Evolutionary conservation across 2,888 invertebrate species (phyloP).

Genomic region (Athetis lepigone): DNA sequence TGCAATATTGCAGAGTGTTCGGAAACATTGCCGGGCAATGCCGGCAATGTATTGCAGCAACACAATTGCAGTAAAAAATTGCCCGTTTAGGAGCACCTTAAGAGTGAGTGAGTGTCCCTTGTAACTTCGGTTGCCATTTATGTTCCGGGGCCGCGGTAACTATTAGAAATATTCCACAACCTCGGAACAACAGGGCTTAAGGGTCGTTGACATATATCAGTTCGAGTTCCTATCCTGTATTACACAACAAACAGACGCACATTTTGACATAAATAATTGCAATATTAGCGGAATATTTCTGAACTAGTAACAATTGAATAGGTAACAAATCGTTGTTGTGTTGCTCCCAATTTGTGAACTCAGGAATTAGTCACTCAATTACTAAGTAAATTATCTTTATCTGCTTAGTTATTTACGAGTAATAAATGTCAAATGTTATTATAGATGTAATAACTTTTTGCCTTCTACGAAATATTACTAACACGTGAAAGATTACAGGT

Average conservation of each 20-base stretch:
- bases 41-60: too few species aligned
- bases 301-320: slow-evolving; percentile 9
- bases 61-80: too few species aligned
- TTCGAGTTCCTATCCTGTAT: not conserved
- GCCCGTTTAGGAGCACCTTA: too few species aligned
- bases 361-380: slow-evolving; percentile 24
- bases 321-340: slow-evolving; percentile 33
- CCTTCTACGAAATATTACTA: slow-evolving; percentile 32
- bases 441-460: slow-evolving; percentile 17
- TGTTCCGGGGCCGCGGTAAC: too few species aligned
- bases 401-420: slow-evolving; percentile 30
- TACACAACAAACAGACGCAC: not conserved
- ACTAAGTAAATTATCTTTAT: slow-evolving; percentile 22
- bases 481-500: too few species aligned
- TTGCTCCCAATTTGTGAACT: slow-evolving; percentile 36
- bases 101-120: too few species aligned
- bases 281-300: slow-evolving; percentile 22
- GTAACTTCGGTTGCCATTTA: too few species aligned
- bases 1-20: too few species aligned
- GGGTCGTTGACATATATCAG: not conserved
- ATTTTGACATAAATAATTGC: slow-evolving; percentile 1
- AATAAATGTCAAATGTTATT: too few species aligned
- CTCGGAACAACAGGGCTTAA: too few species aligned
- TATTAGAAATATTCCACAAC: too few species aligned
- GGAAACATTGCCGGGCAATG: too few species aligned